These are phyloP conservation scores for Disparrhopalites patrizii DNA, from an alignment of 2,888 invertebrate genomes.

Conservation along the genomic window DNA sequence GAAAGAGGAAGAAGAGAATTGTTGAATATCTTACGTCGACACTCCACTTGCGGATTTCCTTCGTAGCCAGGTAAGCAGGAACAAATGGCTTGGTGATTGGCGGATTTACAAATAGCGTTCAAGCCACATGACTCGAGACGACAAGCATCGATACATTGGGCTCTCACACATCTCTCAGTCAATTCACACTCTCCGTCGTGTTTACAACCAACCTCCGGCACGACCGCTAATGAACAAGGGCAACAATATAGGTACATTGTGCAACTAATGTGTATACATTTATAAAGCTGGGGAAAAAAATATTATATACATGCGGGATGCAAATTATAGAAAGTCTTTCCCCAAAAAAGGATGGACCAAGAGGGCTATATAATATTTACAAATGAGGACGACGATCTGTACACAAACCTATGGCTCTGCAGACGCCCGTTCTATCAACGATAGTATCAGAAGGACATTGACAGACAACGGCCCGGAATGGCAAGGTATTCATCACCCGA, in stretches of 20 bases:
- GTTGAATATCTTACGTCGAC: slow-evolving; percentile 36
- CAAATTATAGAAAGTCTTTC: too few species aligned
- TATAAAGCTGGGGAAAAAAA: neutral
- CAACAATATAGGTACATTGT: slow-evolving; percentile 5
- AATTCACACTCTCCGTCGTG: slow-evolving; percentile 71
- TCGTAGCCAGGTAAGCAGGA: slow-evolving; percentile 69
- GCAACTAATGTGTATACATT: neutral
- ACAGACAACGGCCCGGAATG: slow-evolving; percentile 79
- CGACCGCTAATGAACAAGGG: slow-evolving; percentile 51
- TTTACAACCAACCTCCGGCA: slow-evolving; percentile 52
- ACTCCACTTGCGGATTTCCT: slow-evolving; percentile 45
- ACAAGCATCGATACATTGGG: slow-evolving; percentile 75
- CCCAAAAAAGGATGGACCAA: too few species aligned
- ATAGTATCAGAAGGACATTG: slow-evolving; percentile 78
- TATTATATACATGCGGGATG: neutral
- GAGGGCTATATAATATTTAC: too few species aligned
- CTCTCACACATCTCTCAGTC: slow-evolving; percentile 69
- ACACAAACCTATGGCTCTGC: slow-evolving; percentile 57
- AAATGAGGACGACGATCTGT: neutral
- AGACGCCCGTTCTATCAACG: slow-evolving; percentile 67
- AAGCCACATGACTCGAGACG: slow-evolving; percentile 71
- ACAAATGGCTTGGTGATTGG: slow-evolving; percentile 72
- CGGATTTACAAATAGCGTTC: slow-evolving; percentile 74
- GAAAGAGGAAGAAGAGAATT: neutral
- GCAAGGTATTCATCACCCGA: slow-evolving; percentile 70